These are phyloP conservation scores for Plectrocnemia conspersa DNA, from an alignment of 1,140 invertebrate species.

Conservation along the genomic window DNA sequence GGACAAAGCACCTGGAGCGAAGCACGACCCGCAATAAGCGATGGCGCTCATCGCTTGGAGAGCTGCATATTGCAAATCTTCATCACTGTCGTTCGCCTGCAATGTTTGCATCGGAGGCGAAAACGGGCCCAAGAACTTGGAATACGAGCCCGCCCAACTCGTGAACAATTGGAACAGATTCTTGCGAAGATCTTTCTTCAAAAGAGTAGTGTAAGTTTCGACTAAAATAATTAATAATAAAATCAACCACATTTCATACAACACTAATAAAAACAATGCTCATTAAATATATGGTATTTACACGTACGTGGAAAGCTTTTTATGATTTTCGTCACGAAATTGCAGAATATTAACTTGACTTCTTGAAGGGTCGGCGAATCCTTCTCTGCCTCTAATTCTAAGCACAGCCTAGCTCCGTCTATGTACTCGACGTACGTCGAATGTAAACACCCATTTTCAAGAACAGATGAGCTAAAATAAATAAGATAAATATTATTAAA, in stretches of 20 bases:
- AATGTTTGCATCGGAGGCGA: conserved; percentile 40
- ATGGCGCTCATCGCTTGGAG: conserved; percentile 90
- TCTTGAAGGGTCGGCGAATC: conserved; percentile 73
- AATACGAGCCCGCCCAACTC: conserved; percentile 86
- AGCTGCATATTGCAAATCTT: conserved; percentile 64
- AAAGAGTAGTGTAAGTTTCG: conserved; percentile 76
- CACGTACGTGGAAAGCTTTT: conserved; percentile 82
- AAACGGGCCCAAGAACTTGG: conserved; percentile 49
- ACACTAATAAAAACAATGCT: neutral
- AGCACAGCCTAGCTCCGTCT: conserved; percentile 84
- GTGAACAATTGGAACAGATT: conserved; percentile 90
- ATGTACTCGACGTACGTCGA: conserved; percentile 91
- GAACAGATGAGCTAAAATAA: conserved; percentile 63
- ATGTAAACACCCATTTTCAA: conserved; percentile 77
- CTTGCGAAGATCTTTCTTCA: conserved; percentile 81
- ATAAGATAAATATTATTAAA: conserved; percentile 1
- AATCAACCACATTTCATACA: conserved; percentile 15
- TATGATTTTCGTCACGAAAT: conserved; percentile 90
- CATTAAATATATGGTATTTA: conserved; percentile 2
- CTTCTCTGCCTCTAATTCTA: conserved; percentile 88
- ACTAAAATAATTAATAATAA: conserved; percentile 57
- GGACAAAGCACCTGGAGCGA: conserved; percentile 75
- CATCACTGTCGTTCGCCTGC: conserved; percentile 45
- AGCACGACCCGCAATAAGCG: conserved; percentile 91
- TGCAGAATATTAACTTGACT: conserved; percentile 90